Percentiles rank a stretch among this genome's conserved stretches.
phyloP scores from a whole-genome alignment of 2,113 vertebrate species.

The Procavia capensis region DNA sequence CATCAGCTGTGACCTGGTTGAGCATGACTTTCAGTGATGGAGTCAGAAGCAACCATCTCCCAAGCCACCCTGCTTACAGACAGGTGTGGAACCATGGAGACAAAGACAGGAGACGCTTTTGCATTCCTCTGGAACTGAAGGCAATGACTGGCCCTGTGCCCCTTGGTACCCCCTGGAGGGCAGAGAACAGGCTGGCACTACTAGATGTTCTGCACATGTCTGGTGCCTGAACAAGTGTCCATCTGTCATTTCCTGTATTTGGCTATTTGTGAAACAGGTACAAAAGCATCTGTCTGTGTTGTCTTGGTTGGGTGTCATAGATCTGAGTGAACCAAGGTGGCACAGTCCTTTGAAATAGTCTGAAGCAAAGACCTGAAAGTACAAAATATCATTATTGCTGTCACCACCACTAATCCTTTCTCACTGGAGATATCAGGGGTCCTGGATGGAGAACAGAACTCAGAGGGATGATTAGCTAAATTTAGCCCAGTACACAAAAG shows the following conservation, averaged over 20 bases:
- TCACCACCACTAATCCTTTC: neutral
- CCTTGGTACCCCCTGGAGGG: fast-evolving
- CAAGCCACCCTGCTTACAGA: fast-evolving
- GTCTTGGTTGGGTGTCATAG: too few relatives aligned
- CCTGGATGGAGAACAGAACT: conserved; percentile 16
- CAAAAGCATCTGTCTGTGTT: neutral
- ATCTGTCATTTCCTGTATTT: fast-evolving
- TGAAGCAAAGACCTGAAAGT: conserved; percentile 2
- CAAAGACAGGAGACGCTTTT: fast-evolving
- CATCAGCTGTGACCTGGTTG: fast-evolving
- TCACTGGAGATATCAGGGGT: neutral
- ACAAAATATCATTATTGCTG: neutral
- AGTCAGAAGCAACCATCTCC: neutral
- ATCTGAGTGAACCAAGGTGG: neutral
- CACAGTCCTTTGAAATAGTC: conserved; percentile 38
- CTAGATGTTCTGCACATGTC: fast-evolving
- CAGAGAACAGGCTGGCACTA: fast-evolving
- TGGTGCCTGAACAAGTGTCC: fast-evolving
- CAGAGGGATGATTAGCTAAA: conserved; percentile 63
- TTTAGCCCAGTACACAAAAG: conserved; percentile 66
- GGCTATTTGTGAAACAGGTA: neutral
- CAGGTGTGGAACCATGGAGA: neutral
- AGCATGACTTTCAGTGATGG: too few relatives aligned
- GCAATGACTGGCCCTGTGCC: fast-evolving
- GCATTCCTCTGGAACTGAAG: neutral